Evolutionary conservation across 2,888 invertebrate genomes (phyloP).

Genomic region (Drosophila bunnanda): DNA sequence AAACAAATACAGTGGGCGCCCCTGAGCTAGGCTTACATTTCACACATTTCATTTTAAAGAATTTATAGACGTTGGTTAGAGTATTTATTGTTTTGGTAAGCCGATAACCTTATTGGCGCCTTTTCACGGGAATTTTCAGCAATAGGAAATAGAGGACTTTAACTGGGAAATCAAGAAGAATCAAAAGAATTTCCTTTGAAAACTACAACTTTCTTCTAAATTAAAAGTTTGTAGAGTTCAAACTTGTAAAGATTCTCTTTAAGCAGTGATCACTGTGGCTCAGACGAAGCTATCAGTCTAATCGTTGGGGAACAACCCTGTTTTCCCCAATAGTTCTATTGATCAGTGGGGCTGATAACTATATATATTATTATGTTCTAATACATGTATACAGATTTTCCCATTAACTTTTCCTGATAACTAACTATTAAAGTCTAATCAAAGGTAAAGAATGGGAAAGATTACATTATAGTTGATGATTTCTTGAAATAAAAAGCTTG

Average conservation of each 20-base stretch:
- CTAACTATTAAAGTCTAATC: neutral
- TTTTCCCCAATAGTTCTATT: neutral
- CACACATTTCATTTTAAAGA: neutral
- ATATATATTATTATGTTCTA: neutral
- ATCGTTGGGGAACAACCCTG: constrained; percentile 4
- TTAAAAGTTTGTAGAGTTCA: neutral
- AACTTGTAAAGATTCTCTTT: neutral
- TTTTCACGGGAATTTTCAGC: neutral
- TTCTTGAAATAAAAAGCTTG: neutral
- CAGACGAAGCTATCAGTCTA: constrained; percentile 1
- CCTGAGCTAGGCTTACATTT: constrained; percentile 86
- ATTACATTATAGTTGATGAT: neutral
- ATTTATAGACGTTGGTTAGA: neutral
- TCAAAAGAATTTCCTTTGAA: no score
- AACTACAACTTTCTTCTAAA: no score
- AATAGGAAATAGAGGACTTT: neutral
- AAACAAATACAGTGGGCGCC: constrained; percentile 32
- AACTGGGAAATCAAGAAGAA: no score
- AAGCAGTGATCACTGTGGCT: neutral
- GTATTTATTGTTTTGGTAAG: neutral
- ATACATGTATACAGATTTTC: neutral
- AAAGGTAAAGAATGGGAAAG: neutral
- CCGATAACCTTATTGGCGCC: neutral
- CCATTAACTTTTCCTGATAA: neutral
- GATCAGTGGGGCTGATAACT: constrained; percentile 3